Conservation (phyloP, 1,140 invertebrate species). For the Manduca sexta region DNA sequence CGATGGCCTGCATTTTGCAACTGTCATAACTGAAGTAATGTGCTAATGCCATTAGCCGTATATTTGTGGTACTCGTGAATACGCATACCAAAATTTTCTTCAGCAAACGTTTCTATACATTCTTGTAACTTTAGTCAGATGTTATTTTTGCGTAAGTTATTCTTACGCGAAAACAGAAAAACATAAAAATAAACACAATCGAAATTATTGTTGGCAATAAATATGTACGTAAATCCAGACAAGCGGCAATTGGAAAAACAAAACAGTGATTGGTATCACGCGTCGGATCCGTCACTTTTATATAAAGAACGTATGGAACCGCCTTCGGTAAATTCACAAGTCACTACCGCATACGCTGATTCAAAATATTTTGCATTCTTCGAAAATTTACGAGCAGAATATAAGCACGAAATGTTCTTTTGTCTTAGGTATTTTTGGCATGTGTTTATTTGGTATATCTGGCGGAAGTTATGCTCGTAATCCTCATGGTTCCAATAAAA, state of each 20-base stretch:
- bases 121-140: too few species aligned
- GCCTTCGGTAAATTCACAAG: slow-evolving; percentile 8
- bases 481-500: not conserved
- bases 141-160: too few species aligned
- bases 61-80: not conserved
- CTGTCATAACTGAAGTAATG: slow-evolving; percentile 1
- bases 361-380: slow-evolving; percentile 15
- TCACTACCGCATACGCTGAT: slow-evolving; percentile 3
- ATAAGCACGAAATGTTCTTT: slow-evolving; percentile 3
- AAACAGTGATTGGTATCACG: too few species aligned
- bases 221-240: too few species aligned
- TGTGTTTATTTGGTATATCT: slow-evolving; percentile 4
- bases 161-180: too few species aligned
- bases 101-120: too few species aligned
- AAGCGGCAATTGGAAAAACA: too few species aligned
- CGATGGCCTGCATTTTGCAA: slow-evolving; percentile 3
- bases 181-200: too few species aligned
- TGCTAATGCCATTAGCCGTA: slow-evolving; percentile 1
- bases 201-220: too few species aligned
- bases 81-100: too few species aligned
- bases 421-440: slow-evolving; percentile 4
- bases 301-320: not conserved
- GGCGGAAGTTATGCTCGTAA: slow-evolving; percentile 6
- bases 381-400: slow-evolving; percentile 11
- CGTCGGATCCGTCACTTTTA: not conserved